Percentiles rank a stretch among this genome's conserved stretches.
Conservation (phyloP, 2,888 invertebrate genomes). For the Ophraella communa region DNA sequence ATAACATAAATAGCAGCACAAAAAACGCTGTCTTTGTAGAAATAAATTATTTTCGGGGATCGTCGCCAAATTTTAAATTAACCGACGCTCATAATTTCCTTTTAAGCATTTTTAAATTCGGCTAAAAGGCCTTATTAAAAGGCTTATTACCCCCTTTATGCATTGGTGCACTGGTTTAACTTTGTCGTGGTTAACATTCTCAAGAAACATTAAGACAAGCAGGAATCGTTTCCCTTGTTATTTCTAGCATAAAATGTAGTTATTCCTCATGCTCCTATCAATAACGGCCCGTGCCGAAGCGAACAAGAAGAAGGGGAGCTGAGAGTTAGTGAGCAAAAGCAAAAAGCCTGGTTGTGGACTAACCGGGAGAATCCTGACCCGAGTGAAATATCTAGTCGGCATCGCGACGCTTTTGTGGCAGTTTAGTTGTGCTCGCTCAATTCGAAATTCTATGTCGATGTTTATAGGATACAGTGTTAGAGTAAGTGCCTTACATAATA, state of each 20-base stretch:
- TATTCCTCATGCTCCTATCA: slow-evolving; percentile 24
- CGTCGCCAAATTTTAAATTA: too few species aligned
- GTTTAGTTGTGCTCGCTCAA: slow-evolving; percentile 36
- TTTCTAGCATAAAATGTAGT: slow-evolving; percentile 15
- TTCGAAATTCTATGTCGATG: not conserved
- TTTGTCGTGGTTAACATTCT: not conserved
- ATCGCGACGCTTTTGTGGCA: slow-evolving; percentile 46
- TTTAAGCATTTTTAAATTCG: too few species aligned
- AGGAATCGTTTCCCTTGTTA: slow-evolving; percentile 4
- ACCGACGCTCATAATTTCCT: too few species aligned
- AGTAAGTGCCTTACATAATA: too few species aligned
- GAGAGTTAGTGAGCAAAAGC: slow-evolving; percentile 41
- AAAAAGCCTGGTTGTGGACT: slow-evolving; percentile 46
- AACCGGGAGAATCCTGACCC: slow-evolving; percentile 43
- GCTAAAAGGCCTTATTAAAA: too few species aligned
- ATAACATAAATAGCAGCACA: too few species aligned
- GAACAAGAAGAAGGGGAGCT: slow-evolving; percentile 13
- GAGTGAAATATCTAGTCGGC: slow-evolving; percentile 45
- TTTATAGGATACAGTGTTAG: not conserved
- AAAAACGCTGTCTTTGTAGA: too few species aligned
- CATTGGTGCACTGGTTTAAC: too few species aligned
- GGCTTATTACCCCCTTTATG: too few species aligned
- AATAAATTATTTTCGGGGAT: too few species aligned
- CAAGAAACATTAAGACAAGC: not conserved
- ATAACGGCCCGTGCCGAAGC: slow-evolving; percentile 27